Evolutionary conservation across 1,140 invertebrate species (phyloP), one percentile per base, ranked within the genome.

Genomic region (Berghia stephanieae): DNA sequence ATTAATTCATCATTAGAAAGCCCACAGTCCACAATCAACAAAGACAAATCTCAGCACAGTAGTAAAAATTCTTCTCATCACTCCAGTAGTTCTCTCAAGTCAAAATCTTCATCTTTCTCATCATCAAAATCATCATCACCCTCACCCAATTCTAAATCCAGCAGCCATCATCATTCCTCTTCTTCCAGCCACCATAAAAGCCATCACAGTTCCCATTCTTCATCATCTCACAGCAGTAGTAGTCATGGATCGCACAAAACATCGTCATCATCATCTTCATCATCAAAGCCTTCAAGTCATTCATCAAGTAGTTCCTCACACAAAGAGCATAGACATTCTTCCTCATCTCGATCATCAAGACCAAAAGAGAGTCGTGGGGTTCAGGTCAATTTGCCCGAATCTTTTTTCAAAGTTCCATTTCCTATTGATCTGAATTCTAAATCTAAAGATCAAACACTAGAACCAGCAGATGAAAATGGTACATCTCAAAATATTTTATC

Each of bases 381-480:
- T 10, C 86, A 87, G 71, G 85, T 86, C 34, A 84, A 83, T 75
- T 68, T 85, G n/a, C n/a, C n/a, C n/a, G n/a, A 31, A 57, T 24
- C 52, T 24, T 13, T 31, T 57, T 27, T n/a, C n/a, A n/a, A 60
- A 5, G n/a, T 60, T 60, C n/a, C n/a, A 24, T 60, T 8, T 60
- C 55, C 55, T 27, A n/a, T 27, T 60, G 55, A 31, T 60, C 8
- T 60, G 5, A 27, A 60, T 24, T 31, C 24, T 24, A 60, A 60
- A 24, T 60, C 44, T 49, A 5, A 36, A 43, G 43, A 34, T 46
- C 27, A 34, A 49, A 57, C 36, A 3, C 36, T 16, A 70, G 10
- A 55, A 40, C 55, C 34, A 4, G 16, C 21, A 27, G 42, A 70
- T 46, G 3, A 44, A 70, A 2, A 8, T 2, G 46, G n/a, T 42